Conservation (phyloP, 2,113 vertebrate species). For the Shinisaurus crocodilurus region DNA sequence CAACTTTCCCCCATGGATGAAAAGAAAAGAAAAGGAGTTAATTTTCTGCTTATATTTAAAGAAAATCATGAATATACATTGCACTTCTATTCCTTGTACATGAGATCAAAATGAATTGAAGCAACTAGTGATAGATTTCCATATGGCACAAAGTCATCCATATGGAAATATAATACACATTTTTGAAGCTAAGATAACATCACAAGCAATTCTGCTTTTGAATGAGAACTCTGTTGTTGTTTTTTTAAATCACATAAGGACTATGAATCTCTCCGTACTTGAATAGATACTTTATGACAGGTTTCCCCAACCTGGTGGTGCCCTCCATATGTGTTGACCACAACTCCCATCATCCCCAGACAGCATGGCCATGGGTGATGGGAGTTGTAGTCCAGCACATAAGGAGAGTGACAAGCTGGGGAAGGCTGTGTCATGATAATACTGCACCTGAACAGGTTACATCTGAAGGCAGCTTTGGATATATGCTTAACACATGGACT, state of each 20-base stretch:
- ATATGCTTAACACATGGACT: too few relatives aligned
- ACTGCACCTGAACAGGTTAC: neutral
- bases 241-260: neutral
- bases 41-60: neutral
- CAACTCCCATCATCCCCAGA: neutral
- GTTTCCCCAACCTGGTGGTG: too few relatives aligned
- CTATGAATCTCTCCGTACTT: constrained; percentile 25
- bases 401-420: neutral
- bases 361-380: neutral
- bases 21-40: neutral
- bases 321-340: neutral
- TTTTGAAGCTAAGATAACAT: neutral
- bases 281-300: neutral
- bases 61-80: constrained; percentile 21
- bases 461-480: too few relatives aligned
- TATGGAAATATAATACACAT: neutral
- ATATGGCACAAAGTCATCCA: neutral
- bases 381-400: neutral
- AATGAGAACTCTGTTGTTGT: neutral
- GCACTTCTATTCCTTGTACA: constrained; percentile 8
- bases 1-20: neutral
- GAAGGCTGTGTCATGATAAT: too few relatives aligned
- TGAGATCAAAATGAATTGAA: constrained; percentile 10
- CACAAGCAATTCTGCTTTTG: neutral
- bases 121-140: neutral